Percentiles rank a stretch among this genome's conserved stretches.
These are phyloP conservation scores for Chelon labrosus DNA, from an alignment of 2,797 vertebrate species.

Conservation along the genomic window DNA sequence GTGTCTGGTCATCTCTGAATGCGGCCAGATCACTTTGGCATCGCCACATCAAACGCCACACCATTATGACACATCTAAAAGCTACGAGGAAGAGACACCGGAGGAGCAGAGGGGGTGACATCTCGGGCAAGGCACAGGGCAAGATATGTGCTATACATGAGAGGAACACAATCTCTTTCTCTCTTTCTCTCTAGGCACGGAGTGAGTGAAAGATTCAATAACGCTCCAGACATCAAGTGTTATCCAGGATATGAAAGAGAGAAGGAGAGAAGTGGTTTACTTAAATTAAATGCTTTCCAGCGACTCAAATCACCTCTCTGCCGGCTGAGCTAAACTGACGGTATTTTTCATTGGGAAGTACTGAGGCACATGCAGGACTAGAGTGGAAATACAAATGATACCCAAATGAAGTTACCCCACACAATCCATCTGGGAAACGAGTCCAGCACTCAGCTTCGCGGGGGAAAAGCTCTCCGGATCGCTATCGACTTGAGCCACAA, in stretches of 20 bases:
- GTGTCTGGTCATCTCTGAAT: constrained; percentile 62
- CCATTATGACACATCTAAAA: constrained; percentile 48
- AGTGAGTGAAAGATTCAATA: constrained; percentile 34
- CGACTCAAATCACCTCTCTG: constrained; percentile 63
- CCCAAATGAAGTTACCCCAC: constrained; percentile 68
- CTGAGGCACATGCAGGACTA: constrained; percentile 32
- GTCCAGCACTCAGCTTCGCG: constrained; percentile 40
- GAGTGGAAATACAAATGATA: constrained; percentile 74
- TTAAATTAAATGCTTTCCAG: constrained; percentile 72
- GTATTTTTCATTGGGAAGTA: constrained; percentile 48
- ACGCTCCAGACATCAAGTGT: constrained; percentile 25
- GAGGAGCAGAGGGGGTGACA: constrained; percentile 11
- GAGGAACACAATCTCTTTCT: constrained; percentile 14
- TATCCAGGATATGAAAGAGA: constrained; percentile 51
- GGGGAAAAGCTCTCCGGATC: constrained; percentile 48
- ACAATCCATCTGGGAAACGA: constrained; percentile 68
- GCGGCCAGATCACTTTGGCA: constrained; percentile 46
- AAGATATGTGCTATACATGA: constrained; percentile 24
- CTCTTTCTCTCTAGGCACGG: constrained; percentile 20
- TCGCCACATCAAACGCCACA: constrained; percentile 55
- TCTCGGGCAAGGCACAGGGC: constrained; percentile 21
- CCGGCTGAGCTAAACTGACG: constrained; percentile 49
- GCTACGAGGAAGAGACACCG: constrained; percentile 23
- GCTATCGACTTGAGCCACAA: constrained; percentile 50
- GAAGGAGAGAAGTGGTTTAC: constrained; percentile 54